Percentiles rank a stretch among this genome's conserved stretches.
These are phyloP conservation scores for Apodemia hepburni DNA, from an alignment of 2,888 invertebrate species.

Conservation along the genomic window DNA sequence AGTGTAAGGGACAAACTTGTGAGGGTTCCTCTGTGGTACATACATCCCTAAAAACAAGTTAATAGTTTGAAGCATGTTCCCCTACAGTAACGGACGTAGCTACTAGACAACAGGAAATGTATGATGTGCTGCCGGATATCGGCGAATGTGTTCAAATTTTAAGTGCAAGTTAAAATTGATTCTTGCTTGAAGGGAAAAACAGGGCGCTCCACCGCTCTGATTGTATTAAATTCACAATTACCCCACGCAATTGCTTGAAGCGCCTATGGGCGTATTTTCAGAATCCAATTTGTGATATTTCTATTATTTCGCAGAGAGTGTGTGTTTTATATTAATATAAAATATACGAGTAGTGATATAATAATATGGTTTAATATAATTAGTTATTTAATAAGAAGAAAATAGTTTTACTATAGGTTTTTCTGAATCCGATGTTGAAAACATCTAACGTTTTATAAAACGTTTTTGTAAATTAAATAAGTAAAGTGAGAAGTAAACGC, in stretches of 20 bases:
- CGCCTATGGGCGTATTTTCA: conserved; percentile 16
- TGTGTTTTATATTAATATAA: neutral
- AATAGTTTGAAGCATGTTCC: conserved; percentile 9
- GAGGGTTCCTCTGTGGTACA: neutral
- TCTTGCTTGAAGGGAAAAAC: conserved; percentile 36
- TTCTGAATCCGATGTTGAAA: too few species aligned
- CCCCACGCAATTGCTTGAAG: conserved; percentile 18
- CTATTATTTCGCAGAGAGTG: neutral
- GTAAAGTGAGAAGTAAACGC: too few species aligned
- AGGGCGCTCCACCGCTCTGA: conserved; percentile 21
- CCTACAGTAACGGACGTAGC: conserved; percentile 29
- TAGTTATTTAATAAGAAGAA: neutral
- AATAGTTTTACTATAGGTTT: neutral
- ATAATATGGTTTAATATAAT: neutral
- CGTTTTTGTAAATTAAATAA: too few species aligned
- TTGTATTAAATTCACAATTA: conserved; percentile 23
- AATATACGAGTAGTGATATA: neutral
- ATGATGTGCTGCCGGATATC: conserved; percentile 53
- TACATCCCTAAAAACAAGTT: neutral
- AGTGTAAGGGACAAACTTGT: neutral
- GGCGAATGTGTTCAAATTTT: conserved; percentile 58
- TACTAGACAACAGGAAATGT: conserved; percentile 57
- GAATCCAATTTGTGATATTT: conserved; percentile 13
- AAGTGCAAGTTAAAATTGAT: conserved; percentile 41
- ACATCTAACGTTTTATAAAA: too few species aligned